Evolutionary conservation across 2,888 invertebrate species (phyloP), one percentile per base, ranked within the genome.

Genomic region (Drosophila maculinotata): DNA sequence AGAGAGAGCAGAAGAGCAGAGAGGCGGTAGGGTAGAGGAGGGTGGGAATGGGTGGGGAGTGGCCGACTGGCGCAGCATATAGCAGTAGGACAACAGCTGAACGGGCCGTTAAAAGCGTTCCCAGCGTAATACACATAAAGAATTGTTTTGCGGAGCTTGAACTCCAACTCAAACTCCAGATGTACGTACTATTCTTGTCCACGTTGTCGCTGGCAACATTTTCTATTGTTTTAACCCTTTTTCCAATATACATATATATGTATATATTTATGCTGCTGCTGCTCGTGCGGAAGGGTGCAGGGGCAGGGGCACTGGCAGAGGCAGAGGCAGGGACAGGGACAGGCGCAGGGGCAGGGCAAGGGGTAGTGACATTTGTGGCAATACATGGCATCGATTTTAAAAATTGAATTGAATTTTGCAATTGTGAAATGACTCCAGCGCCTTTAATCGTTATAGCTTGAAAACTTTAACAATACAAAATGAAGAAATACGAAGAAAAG

Each of bases 201-300:
- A 56, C 47, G 39, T 47, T 58, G 51, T 60, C 49, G 62, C 59
- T 71, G 60, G 63, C 63, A 70, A 69, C 69, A 71, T 74, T 84
- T 81, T 76, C 84, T 81, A 84, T 84, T 81, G 84, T 81, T 84
- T 81, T 84, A 84, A 84, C 84, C 81, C 81, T 76, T 84, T 79
- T 80, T 67, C 58, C 28, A 47, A 8, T 14, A n/a, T 45, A 28
- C 17, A 39, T 30, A 30, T 42, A 35, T 45, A 41, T 20, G 36
- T 66, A 36, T 44, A 33, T 41, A 36, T 31, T 31, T 52, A 51
- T 60, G 48, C 44, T 48, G 51, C 42, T 58, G 53, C 59, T 39
- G 49, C 41, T 58, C 58, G 58, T 59, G 64, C 45, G 31, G 49
- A 59, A 51, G 57, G 38, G n/a, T n/a, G n/a, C n/a, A n/a, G n/a